Base-by-base conservation (phyloP, 1,140 invertebrate species). In the Pectinophora gossypiella region DNA sequence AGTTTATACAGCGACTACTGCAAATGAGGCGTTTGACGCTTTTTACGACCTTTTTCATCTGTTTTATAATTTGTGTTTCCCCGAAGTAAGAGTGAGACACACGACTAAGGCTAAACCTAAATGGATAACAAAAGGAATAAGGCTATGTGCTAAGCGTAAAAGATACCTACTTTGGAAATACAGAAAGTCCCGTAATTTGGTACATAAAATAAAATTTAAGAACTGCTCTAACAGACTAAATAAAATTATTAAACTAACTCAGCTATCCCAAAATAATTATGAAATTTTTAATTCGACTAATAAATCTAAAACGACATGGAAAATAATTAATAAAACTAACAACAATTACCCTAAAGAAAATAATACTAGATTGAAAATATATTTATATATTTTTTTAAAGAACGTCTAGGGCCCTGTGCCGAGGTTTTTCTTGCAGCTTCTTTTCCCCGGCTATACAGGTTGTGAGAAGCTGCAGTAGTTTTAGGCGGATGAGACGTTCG, bases 221-320 rank as follows among this genome's bases (percentile, higher is more conserved):
- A 36, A 7, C 19, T 49, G 35, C 47, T 44, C 46, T 32, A 49
- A 18, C 2, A 22, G 21, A 27, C 51, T 38, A 19, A 56, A 56
- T 19, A 46, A 40, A 44, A 50, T 51, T 40, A 56, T 56, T 19
- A 56, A 45, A 23, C 32, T 50, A 6, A 51, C 54, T 44, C 27
- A 56, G 51, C 19, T 15, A 19, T 18, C 48, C 9, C 54, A 56
- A 22, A 56, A 56, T 56, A 51, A 46, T 19, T 9, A 56, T 36
- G 32, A 10, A 12, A 51, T 56, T 10, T 3, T 46, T 20, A 56
- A 43, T 1, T 43, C 54, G 9, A 46, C 42, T 21, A 56, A 56
- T 47, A 56, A 56, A 47, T 56, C 42, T 2, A 56, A 56, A 40
- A 15, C 48, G 9, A 49, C 48, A 19, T 56, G 54, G 54, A 12